These are phyloP conservation scores for Geotrupes spiniger DNA, from an alignment of 2,888 invertebrate species.

Conservation along the genomic window DNA sequence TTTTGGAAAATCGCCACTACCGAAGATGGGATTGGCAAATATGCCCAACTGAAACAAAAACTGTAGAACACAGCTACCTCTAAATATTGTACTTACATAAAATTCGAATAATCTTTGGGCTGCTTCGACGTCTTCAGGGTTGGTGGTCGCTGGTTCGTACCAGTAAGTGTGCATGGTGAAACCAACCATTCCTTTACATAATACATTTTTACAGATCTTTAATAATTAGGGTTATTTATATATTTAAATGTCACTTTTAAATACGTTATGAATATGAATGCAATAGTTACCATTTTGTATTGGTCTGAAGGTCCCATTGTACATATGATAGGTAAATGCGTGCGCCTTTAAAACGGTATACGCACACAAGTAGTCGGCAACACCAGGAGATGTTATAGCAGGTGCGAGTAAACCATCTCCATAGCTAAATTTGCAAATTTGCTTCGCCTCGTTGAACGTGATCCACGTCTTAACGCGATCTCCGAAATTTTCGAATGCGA, in stretches of 20 bases:
- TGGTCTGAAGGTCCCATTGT: slow-evolving; percentile 51
- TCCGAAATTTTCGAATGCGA: slow-evolving; percentile 53
- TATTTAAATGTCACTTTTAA: too few species aligned
- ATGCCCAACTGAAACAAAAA: slow-evolving; percentile 48
- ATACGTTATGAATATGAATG: too few species aligned
- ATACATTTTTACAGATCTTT: neutral
- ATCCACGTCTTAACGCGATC: slow-evolving; percentile 38
- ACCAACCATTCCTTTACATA: slow-evolving; percentile 46
- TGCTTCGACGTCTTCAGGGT: slow-evolving; percentile 53
- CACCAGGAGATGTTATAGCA: slow-evolving; percentile 49
- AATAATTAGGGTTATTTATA: neutral
- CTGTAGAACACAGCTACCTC: neutral
- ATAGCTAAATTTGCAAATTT: slow-evolving; percentile 37
- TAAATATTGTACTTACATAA: slow-evolving; percentile 9
- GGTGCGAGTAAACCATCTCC: slow-evolving; percentile 40
- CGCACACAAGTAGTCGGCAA: slow-evolving; percentile 60
- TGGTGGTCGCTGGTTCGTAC: slow-evolving; percentile 53
- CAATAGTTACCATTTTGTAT: slow-evolving; percentile 36
- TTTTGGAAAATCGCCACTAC: slow-evolving; percentile 54
- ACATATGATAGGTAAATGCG: slow-evolving; percentile 60
- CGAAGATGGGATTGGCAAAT: slow-evolving; percentile 52
- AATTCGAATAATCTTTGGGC: slow-evolving; percentile 50
- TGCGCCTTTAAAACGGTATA: slow-evolving; percentile 65
- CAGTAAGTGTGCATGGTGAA: slow-evolving; percentile 57
- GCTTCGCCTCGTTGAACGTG: slow-evolving; percentile 27